A percentile compares a stretch with the other conserved stretches of the same genome.
These are phyloP conservation scores for Ranitomeya imitator DNA, from an alignment of 2,113 vertebrate species.

Conservation along the genomic window DNA sequence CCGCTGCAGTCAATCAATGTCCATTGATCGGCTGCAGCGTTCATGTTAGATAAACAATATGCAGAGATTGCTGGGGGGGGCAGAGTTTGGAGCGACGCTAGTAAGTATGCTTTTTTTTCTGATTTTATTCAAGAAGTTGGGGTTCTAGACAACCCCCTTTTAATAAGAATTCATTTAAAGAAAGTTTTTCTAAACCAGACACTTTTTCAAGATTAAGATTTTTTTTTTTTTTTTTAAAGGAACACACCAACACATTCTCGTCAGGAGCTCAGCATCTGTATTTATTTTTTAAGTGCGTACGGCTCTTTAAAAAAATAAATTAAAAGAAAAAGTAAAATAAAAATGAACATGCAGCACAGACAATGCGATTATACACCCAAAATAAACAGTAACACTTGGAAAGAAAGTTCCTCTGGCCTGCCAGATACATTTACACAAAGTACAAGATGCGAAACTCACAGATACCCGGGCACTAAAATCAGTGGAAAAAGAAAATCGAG, in stretches of 20 bases:
- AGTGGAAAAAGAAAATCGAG: neutral
- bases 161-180: no score
- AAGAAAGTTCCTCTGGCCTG: slow-evolving; percentile 66
- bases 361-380: slow-evolving; percentile 66
- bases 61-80: no score
- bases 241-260: neutral
- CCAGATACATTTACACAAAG: slow-evolving; percentile 66
- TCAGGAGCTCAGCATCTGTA: slow-evolving; percentile 66
- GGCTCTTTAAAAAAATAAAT: slow-evolving; percentile 58
- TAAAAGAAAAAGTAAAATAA: neutral
- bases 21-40: no score
- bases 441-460: slow-evolving; percentile 49
- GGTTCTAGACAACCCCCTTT: no score
- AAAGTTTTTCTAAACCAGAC: no score
- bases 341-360: slow-evolving; percentile 66
- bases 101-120: no score
- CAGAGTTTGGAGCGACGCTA: no score
- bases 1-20: no score
- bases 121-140: no score
- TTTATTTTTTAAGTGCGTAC: slow-evolving; percentile 66
- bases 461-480: neutral
- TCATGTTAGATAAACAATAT: no score
- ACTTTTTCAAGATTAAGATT: no score
- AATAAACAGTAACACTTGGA: slow-evolving; percentile 61
- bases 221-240: no score